These are phyloP conservation scores for Leptinotarsa lineolata DNA, from an alignment of 1,140 invertebrate genomes.

Conservation along the genomic window DNA sequence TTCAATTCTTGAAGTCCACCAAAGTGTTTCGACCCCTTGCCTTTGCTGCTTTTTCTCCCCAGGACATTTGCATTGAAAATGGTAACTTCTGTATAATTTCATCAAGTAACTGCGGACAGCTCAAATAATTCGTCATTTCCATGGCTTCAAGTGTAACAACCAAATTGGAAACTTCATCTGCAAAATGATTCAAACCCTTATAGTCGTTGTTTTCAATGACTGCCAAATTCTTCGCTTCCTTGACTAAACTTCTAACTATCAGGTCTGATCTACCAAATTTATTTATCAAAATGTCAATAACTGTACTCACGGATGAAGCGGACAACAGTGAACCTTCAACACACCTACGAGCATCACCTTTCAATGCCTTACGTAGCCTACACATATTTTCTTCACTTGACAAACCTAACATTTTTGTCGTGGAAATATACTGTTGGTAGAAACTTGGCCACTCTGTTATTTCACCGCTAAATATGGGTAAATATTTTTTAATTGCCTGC, in stretches of 20 bases:
- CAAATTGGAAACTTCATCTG: not conserved
- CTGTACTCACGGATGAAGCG: not conserved
- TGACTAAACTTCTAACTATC: not conserved
- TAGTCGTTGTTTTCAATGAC: not conserved
- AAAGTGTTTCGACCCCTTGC: not conserved
- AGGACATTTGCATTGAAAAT: not conserved
- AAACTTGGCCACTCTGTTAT: slow-evolving; percentile 1
- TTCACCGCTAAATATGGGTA: not conserved
- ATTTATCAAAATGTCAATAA: not conserved
- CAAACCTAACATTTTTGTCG: not conserved
- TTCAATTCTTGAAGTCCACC: not conserved
- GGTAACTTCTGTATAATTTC: not conserved
- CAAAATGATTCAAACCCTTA: not conserved
- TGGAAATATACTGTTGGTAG: not conserved
- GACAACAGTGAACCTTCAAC: slow-evolving; percentile 5
- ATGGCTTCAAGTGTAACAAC: not conserved
- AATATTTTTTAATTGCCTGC: not conserved
- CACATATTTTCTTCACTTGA: not conserved
- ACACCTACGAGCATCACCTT: not conserved
- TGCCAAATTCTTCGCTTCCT: not conserved
- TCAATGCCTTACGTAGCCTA: not conserved
- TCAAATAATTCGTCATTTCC: not conserved
- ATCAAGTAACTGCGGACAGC: not conserved
- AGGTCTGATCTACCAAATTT: not conserved
- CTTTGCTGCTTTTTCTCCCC: not conserved